Base-by-base conservation (phyloP, 23 tunicate species). In the Ascidia mentula region DNA sequence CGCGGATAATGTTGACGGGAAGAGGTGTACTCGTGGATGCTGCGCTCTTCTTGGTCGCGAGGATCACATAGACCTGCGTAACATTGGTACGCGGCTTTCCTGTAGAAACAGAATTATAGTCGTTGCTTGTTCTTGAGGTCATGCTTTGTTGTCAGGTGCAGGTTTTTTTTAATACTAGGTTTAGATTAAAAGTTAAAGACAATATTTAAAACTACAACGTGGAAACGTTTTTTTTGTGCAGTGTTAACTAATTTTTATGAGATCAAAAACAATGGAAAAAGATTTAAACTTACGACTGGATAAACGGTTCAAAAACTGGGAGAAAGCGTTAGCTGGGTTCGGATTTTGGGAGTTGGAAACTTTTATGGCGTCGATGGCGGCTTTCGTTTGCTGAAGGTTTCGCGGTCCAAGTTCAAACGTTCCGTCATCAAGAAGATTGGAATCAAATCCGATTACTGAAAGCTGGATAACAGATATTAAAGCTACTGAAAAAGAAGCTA, bases 361-460 rank as follows among this genome's bases (percentile, higher is more conserved):
- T 3, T 53, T 53, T 53, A 53, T 53, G 22, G 13, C 7, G 22
- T 53, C 2, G 24, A 53, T 53, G 4, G 65, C 65, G 1, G 22
- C 65, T 20, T 53, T 20, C 22, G 65, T 53, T 53, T 53, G 65
- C 24, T 53, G 65, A 26, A 53, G 13, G 24, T 53, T 9, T 9
- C 65, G 7, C 22, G 65, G 65, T 53, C 24, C 65, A 20, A 53
- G 13, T 9, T 53, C 65, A 53, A 53, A 53, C 65, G 65, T 53
- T 53, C 65, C 65, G 65, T 53, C 65, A 53, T 53, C 65, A 53
- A 53, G 65, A 28, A 53, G 65, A 53, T 9, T 53, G 65, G 65
- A 53, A 53, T 53, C 65, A 9, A 53, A 53, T 26, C 65, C 65
- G 7, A 53, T 53, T 1, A 53, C 65, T 26, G 65, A 53, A 26